Evolutionary conservation across 2,113 vertebrate genomes (phyloP).

Genomic region (Oriolus oriolus): DNA sequence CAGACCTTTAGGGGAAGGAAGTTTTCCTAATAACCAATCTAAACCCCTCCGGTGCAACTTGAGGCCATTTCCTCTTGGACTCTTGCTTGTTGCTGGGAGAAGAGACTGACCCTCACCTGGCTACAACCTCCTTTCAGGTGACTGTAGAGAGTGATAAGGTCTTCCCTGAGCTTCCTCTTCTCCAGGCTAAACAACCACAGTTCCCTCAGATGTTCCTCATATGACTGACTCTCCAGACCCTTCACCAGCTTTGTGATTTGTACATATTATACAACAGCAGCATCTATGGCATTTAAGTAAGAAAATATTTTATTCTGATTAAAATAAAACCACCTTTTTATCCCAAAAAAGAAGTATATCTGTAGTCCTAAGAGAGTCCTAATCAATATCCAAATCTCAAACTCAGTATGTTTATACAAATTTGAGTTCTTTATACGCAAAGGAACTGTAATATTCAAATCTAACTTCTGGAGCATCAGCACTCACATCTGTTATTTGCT

Average conservation of each 20-base stretch:
- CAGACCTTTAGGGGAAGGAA: accelerated
- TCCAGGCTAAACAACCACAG: not conserved
- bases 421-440: not conserved
- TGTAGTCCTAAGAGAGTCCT: not conserved
- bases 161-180: not conserved
- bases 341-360: not conserved
- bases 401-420: not conserved
- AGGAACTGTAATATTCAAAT: not conserved
- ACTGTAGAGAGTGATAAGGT: accelerated
- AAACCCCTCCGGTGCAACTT: not conserved
- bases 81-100: not conserved
- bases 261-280: not conserved
- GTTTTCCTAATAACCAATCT: not conserved
- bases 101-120: accelerated
- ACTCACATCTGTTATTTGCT: not conserved
- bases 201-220: not conserved
- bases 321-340: not conserved
- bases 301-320: not conserved
- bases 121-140: not conserved
- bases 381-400: not conserved
- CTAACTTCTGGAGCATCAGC: not conserved
- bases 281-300: not conserved
- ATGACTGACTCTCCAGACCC: not conserved
- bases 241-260: accelerated
- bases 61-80: not conserved